Percentiles rank a stretch among this genome's conserved stretches.
These are phyloP conservation scores for Cariama cristata DNA, from an alignment of 2,113 vertebrate species.

Conservation along the genomic window DNA sequence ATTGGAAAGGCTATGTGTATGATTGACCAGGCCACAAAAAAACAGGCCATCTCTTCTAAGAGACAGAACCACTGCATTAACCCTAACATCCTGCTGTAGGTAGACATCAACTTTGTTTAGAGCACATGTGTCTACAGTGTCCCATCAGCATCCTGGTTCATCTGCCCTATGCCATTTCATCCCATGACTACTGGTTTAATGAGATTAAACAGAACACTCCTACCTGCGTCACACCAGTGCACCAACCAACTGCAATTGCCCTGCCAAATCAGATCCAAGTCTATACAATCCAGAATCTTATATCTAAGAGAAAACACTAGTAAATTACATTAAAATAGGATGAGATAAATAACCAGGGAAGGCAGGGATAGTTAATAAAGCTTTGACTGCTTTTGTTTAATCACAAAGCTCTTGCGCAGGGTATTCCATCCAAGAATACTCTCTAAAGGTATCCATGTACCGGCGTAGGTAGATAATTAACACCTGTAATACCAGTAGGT, in stretches of 20 bases:
- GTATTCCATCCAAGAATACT: not conserved
- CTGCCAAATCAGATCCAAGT: not conserved
- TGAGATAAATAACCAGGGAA: not conserved
- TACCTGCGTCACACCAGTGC: not conserved
- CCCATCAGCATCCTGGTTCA: not conserved
- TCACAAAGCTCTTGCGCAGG: not conserved
- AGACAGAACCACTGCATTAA: not conserved
- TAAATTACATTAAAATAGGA: not conserved
- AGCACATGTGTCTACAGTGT: fast-evolving
- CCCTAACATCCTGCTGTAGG: not conserved
- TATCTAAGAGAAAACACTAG: not conserved
- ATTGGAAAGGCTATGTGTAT: not conserved
- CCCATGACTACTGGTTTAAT: not conserved
- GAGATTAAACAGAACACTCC: not conserved
- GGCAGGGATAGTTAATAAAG: not conserved
- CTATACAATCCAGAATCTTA: not conserved
- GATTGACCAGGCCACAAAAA: not conserved
- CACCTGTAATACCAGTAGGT: not conserved
- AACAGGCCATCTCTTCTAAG: not conserved
- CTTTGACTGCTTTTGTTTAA: not conserved
- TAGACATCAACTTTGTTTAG: not conserved
- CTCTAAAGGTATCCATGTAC: not conserved
- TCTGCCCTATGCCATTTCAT: not conserved
- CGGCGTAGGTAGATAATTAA: not conserved
- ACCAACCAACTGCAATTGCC: not conserved